Evolutionary conservation across 1,140 invertebrate species (phyloP).

Genomic region (Lerema accius): DNA sequence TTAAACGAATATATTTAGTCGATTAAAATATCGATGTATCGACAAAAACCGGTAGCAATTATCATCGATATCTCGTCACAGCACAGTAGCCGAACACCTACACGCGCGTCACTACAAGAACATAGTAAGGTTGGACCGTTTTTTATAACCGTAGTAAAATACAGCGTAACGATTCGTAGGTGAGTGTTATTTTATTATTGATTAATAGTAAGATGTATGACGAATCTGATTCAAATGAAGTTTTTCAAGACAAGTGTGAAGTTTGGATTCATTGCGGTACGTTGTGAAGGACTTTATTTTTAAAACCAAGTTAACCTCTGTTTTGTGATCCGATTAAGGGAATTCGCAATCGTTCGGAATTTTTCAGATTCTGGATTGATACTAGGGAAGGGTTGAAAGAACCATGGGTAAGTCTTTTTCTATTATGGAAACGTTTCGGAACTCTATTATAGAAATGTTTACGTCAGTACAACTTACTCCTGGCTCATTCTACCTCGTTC

Average conservation of each 20-base stretch:
- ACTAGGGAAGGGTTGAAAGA: no score
- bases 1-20: no score
- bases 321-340: no score
- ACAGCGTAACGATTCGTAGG: slow-evolving; percentile 24
- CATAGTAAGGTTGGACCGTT: slow-evolving; percentile 54
- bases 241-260: background rate
- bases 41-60: slow-evolving; percentile 18
- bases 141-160: slow-evolving; percentile 58
- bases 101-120: slow-evolving; percentile 51
- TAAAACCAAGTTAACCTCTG: no score
- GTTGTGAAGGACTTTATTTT: no score
- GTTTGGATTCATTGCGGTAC: background rate
- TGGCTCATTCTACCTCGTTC: no score
- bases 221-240: background rate
- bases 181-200: slow-evolving; percentile 9
- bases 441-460: no score
- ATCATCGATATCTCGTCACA: slow-evolving; percentile 41
- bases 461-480: no score
- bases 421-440: no score
- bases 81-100: slow-evolving; percentile 64
- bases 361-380: no score
- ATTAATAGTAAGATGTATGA: slow-evolving; percentile 12
- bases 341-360: no score
- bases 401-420: no score
- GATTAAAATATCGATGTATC: slow-evolving; percentile 32